Evolutionary conservation across 2,888 invertebrate species (phyloP).

Genomic region (Drosophila mercatorum): DNA sequence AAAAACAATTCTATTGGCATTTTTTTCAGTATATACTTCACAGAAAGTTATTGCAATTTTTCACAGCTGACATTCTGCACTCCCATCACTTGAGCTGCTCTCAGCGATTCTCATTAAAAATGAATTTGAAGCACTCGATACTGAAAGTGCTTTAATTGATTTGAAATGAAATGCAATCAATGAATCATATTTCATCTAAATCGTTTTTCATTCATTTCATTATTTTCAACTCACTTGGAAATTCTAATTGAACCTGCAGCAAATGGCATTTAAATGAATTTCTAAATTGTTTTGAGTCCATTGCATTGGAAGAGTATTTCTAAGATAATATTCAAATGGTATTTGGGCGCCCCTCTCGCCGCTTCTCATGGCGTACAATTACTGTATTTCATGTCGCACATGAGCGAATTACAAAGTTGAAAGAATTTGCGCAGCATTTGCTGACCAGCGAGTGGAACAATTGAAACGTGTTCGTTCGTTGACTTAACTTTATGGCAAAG

Average conservation of each 20-base stretch:
- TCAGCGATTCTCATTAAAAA: conserved; percentile 2
- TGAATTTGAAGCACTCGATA: not conserved
- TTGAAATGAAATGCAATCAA: not conserved
- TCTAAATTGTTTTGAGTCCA: not conserved
- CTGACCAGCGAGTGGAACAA: conserved; percentile 21
- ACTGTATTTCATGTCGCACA: conserved; percentile 4
- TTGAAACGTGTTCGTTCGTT: conserved; percentile 20
- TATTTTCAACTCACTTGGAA: not conserved
- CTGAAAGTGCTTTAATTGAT: not conserved
- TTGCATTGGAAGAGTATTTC: not conserved
- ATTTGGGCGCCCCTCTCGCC: not conserved
- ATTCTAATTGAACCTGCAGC: not conserved
- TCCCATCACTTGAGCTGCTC: not conserved
- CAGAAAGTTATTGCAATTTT: not conserved
- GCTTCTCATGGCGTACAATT: conserved; percentile 6
- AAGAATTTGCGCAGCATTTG: conserved; percentile 3
- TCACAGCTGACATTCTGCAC: not conserved
- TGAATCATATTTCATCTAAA: not conserved
- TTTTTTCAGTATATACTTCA: too few species aligned
- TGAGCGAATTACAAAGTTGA: conserved; percentile 4
- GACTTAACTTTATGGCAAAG: conserved; percentile 26
- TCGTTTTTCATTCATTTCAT: not conserved
- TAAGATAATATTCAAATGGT: not conserved
- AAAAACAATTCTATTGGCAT: too few species aligned
- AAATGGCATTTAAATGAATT: not conserved